Percentiles rank a stretch among this genome's conserved stretches.
Evolutionary conservation across 2,113 vertebrate genomes (phyloP).

Genomic region (Collichthys lucidus): DNA sequence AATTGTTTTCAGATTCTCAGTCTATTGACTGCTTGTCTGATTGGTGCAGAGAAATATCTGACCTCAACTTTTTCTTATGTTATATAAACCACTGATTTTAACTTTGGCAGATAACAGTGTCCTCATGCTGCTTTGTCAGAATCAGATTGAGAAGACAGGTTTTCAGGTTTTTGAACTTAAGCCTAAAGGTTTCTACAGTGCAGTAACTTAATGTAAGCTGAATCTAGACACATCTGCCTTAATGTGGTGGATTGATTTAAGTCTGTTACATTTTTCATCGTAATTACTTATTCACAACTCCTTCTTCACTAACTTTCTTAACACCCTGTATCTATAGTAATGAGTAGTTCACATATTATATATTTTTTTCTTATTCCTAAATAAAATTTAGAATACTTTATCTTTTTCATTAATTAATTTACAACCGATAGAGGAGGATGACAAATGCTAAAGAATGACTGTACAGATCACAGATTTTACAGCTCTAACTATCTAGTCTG

Average conservation of each 20-base stretch:
- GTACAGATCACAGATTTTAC: not conserved
- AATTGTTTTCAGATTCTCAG: not conserved
- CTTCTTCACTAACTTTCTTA: not conserved
- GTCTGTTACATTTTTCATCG: constrained; percentile 3
- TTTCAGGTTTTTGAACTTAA: not conserved
- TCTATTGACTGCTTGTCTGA: too few species aligned
- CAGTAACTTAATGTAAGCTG: not conserved
- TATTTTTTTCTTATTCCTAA: constrained; percentile 7
- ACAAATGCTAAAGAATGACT: not conserved
- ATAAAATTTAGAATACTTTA: not conserved
- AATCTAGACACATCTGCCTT: constrained; percentile 6
- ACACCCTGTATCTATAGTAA: not conserved
- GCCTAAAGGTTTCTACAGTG: not conserved
- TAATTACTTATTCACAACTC: not conserved
- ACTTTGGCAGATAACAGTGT: not conserved
- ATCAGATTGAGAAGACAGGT: not conserved
- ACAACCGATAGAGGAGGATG: not conserved
- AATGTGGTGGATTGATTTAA: constrained; percentile 15
- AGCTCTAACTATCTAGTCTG: not conserved
- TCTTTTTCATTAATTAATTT: not conserved
- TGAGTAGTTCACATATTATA: not conserved
- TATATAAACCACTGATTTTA: not conserved
- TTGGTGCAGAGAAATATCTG: not conserved
- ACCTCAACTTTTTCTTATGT: not conserved
- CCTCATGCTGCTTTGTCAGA: not conserved